These are phyloP conservation scores for Syngnathus floridae DNA, from an alignment of 2,113 vertebrate species.

Conservation along the genomic window DNA sequence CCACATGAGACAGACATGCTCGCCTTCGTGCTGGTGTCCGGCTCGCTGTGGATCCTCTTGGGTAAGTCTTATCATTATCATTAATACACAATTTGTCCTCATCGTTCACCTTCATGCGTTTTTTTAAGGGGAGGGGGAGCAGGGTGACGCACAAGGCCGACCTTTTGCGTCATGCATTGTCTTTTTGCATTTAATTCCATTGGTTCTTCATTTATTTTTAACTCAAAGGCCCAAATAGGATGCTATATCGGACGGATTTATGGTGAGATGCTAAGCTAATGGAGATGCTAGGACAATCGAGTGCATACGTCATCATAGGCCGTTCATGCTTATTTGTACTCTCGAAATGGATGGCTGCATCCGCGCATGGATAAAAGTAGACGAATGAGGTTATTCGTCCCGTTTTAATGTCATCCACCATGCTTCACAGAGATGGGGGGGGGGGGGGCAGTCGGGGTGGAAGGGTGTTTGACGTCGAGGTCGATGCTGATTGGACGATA, in stretches of 20 bases:
- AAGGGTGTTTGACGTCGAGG: slow-evolving; percentile 30
- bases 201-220: not conserved
- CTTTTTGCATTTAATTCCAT: slow-evolving; percentile 18
- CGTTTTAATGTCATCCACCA: slow-evolving; percentile 50
- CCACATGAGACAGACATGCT: slow-evolving; percentile 74
- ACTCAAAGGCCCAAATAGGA: not conserved
- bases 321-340: not conserved
- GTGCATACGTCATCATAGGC: not conserved
- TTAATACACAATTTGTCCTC: not conserved
- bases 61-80: slow-evolving; percentile 55
- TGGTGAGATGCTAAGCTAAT: not conserved
- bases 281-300: not conserved
- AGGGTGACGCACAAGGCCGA: slow-evolving; percentile 10
- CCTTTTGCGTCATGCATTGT: slow-evolving; percentile 26
- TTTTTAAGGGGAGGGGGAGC: slow-evolving; percentile 10
- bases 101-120: slow-evolving; percentile 12
- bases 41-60: slow-evolving; percentile 75
- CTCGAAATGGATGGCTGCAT: not conserved
- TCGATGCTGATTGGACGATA: slow-evolving; percentile 54
- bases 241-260: not conserved
- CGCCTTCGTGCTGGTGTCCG: slow-evolving; percentile 74
- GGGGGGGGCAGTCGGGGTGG: slow-evolving; percentile 25
- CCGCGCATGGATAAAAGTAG: not conserved
- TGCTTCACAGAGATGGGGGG: slow-evolving; percentile 40
- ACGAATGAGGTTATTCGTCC: not conserved